phyloP scores from a whole-genome alignment of 2,888 invertebrate genomes.

The Lordiphosa andalusiaca region DNA sequence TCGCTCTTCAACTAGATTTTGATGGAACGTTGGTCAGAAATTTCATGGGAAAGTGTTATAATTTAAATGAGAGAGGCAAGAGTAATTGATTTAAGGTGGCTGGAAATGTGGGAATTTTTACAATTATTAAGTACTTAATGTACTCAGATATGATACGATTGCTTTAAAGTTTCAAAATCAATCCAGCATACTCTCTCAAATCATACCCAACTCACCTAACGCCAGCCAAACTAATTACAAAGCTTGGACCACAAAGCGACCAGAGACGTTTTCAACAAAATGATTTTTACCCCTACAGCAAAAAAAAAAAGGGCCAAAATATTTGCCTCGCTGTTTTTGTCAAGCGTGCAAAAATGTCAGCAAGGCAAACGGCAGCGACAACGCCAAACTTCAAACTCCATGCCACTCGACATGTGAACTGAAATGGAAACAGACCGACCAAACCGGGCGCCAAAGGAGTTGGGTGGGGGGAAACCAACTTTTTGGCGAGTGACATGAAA shows the following conservation, averaged over 20 bases:
- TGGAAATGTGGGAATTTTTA: slow-evolving; percentile 15
- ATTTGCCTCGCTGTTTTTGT: slow-evolving; percentile 53
- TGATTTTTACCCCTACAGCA: slow-evolving; percentile 41
- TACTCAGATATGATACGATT: background rate
- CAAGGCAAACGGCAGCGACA: slow-evolving; percentile 25
- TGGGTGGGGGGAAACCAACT: slow-evolving; percentile 19
- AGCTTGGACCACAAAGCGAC: slow-evolving; percentile 53
- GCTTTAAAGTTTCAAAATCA: slow-evolving; percentile 1
- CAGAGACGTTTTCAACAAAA: slow-evolving; percentile 46
- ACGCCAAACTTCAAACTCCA: slow-evolving; percentile 33
- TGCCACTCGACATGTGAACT: slow-evolving; percentile 73
- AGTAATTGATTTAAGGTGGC: slow-evolving; percentile 43
- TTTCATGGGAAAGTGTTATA: slow-evolving; percentile 72
- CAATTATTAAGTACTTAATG: background rate
- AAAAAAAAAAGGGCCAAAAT: slow-evolving; percentile 28
- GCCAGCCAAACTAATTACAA: slow-evolving; percentile 64
- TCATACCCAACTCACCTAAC: slow-evolving; percentile 21
- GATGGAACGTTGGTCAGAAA: slow-evolving; percentile 46
- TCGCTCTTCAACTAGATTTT: slow-evolving; percentile 62
- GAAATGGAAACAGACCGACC: slow-evolving; percentile 48
- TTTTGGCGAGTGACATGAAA: slow-evolving; percentile 71
- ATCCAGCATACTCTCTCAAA: background rate
- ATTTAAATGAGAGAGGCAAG: slow-evolving; percentile 52
- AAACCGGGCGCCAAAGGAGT: background rate
- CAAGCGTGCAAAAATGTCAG: slow-evolving; percentile 58